phyloP scores from a whole-genome alignment of 2,888 invertebrate species.

The Sesamia inferens region DNA sequence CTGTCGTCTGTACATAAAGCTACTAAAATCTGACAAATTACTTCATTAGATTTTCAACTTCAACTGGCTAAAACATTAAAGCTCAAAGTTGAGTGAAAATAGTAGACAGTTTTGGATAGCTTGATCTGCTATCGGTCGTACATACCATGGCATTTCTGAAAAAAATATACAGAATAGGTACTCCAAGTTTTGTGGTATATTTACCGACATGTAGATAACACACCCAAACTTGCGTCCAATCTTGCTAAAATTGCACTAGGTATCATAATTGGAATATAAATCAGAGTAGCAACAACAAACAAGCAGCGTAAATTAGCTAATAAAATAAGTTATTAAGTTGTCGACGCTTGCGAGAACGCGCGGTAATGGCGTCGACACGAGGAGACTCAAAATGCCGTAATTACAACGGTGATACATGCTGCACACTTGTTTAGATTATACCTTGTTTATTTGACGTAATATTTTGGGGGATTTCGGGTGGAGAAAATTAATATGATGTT shows the following conservation, averaged over 20 bases:
- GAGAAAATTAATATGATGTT: background rate
- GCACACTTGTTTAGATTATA: conserved; percentile 28
- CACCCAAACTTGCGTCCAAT: conserved; percentile 13
- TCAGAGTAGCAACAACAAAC: conserved; percentile 31
- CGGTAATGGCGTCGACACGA: conserved; percentile 28
- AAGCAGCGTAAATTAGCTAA: conserved; percentile 45
- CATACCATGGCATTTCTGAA: background rate
- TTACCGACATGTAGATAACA: conserved; percentile 1
- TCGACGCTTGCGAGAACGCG: conserved; percentile 21
- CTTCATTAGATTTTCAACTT: no score
- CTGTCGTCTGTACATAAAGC: no score
- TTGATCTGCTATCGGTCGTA: no score
- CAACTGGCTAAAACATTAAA: no score
- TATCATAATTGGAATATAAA: conserved; percentile 41
- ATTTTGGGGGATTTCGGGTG: background rate
- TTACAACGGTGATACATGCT: conserved; percentile 41
- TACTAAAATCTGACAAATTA: no score
- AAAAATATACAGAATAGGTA: conserved; percentile 3
- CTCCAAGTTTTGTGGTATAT: background rate
- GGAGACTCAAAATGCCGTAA: conserved; percentile 13
- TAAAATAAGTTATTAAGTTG: conserved; percentile 53
- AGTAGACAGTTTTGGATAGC: no score
- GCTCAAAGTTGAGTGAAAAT: no score
- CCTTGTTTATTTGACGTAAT: conserved; percentile 3
- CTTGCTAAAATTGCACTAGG: conserved; percentile 29